Evolutionary conservation across 2,797 vertebrate genomes (phyloP).

Genomic region (Ptychobarbus kaznakovi): DNA sequence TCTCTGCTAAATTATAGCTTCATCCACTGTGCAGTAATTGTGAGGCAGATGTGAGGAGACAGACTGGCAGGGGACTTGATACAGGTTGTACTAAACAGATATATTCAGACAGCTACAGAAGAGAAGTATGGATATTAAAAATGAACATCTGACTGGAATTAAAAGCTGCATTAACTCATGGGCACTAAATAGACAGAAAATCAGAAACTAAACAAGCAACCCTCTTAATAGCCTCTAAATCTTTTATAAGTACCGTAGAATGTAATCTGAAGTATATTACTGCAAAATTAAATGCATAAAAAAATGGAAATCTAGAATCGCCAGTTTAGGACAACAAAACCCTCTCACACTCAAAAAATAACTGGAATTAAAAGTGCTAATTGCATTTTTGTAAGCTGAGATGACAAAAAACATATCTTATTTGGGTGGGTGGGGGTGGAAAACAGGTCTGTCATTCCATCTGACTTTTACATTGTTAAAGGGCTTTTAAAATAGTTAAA

Average conservation of each 20-base stretch:
- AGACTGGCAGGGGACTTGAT: slow-evolving; percentile 5
- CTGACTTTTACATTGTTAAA: background rate
- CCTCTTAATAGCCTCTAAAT: background rate
- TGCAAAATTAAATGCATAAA: background rate
- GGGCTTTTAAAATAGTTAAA: background rate
- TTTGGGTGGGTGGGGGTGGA: background rate
- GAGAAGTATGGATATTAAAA: background rate
- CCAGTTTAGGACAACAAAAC: background rate
- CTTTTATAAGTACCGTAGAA: background rate
- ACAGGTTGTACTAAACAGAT: slow-evolving; percentile 20
- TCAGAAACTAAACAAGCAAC: background rate
- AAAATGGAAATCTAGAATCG: background rate
- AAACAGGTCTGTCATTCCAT: background rate
- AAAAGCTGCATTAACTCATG: background rate
- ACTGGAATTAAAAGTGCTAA: background rate
- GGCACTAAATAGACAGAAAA: background rate
- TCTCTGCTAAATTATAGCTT: slow-evolving; percentile 5
- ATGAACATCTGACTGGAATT: background rate
- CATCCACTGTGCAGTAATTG: slow-evolving; percentile 20
- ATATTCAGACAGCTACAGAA: background rate
- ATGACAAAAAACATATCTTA: background rate
- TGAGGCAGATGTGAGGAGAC: slow-evolving; percentile 56
- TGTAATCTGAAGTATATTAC: background rate
- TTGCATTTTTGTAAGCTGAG: background rate
- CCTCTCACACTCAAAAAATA: background rate